Evolutionary conservation across 2,888 invertebrate genomes (phyloP), one percentile per base, ranked within the genome.

Genomic region (Polyommatus iphigenia): DNA sequence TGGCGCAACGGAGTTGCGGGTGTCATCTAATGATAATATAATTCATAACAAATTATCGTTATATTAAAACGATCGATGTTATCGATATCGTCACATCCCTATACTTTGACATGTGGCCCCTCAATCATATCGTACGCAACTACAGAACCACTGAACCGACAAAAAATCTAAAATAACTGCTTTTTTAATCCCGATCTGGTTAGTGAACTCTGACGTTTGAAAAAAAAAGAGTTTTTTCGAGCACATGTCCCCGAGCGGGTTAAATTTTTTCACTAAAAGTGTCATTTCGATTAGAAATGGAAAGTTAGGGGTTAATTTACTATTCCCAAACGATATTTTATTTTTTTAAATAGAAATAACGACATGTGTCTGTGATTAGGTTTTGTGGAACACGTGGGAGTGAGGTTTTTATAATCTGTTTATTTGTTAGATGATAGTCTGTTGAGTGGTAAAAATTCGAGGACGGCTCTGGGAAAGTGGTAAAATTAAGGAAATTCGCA

Each of bases 211-310:
- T 82, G 78, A 78, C 77, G 76, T 77, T 81, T 82, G 86, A 89
- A 90, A 88, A 87, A 24, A 85, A 77, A n/a, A 89, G 89, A 87
- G 87, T 85, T 86, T 86, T 84, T 82, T 83, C 82, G 81, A 83
- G 77, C 88, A 88, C 86, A 88, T 88, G 88, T 88, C 87, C 87
- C 88, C 87, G 91, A 93, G 92, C 92, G 93, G 93, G 93, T 93
- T 93, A 90, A 89, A 82, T 82, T 84, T 84, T 86, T 87, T 84
- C 80, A 75, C 80, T 86, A 87, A 89, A 91, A 89, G 87, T 89
- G 91, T 89, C 92, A 91, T 93, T 91, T 88, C 88, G 84, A 91
- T 92, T 92, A 85, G 90, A 90, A 91, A 92, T 91, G 91, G 89
- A 88, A 89, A 91, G 90, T 93, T 84, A 88, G 89, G 86, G 87